phyloP scores from a whole-genome alignment of 2,797 vertebrate species.

The Microcaecilia unicolor region DNA sequence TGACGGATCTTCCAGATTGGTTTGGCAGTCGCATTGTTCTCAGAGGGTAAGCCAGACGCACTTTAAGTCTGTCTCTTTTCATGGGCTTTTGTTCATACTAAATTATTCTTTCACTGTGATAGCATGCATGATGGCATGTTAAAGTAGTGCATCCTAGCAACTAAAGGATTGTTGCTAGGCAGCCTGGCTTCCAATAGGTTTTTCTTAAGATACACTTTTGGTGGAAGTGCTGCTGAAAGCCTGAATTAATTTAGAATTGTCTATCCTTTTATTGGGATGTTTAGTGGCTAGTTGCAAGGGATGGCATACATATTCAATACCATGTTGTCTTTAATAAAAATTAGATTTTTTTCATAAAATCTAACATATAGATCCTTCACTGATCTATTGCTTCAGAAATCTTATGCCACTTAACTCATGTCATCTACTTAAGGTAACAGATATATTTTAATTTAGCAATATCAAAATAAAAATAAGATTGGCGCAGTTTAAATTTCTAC shows the following conservation, averaged over 20 bases:
- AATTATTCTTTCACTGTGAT: slow-evolving; percentile 83
- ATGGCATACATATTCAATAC: too few species aligned
- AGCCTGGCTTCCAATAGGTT: slow-evolving; percentile 56
- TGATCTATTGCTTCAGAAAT: too few species aligned
- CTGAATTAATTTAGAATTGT: background rate
- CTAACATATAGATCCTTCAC: too few species aligned
- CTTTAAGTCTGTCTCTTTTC: slow-evolving; percentile 77
- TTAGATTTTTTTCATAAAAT: too few species aligned
- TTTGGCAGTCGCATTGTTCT: slow-evolving; percentile 90
- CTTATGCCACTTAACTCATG: too few species aligned
- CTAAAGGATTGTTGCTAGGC: slow-evolving; percentile 65
- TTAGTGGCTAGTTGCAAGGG: too few species aligned
- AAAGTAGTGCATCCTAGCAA: slow-evolving; percentile 74
- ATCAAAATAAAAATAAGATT: too few species aligned
- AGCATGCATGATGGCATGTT: slow-evolving; percentile 82
- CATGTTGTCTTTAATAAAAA: too few species aligned
- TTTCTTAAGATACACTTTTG: slow-evolving; percentile 51
- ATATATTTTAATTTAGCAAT: too few species aligned
- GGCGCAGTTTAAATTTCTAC: too few species aligned
- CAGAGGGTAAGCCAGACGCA: slow-evolving; percentile 86
- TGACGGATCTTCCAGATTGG: slow-evolving; percentile 83
- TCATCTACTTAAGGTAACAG: too few species aligned
- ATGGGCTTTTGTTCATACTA: slow-evolving; percentile 76
- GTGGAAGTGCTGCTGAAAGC: slow-evolving; percentile 34
- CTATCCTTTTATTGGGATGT: background rate